These are phyloP conservation scores for Epizoanthus stellaris DNA, from an alignment of 92 coral and sea anemone species.

Conservation along the genomic window DNA sequence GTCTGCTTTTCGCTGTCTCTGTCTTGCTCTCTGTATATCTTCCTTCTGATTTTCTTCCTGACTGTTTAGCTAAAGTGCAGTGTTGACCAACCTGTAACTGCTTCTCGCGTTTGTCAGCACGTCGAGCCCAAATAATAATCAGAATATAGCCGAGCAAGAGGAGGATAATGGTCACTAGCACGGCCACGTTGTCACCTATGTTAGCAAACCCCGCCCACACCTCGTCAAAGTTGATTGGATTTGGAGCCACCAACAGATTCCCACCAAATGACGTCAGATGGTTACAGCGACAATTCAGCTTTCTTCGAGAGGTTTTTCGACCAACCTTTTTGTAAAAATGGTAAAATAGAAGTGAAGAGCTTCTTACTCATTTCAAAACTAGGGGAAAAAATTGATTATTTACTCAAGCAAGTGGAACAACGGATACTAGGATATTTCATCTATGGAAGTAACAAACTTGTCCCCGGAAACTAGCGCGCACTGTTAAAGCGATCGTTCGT, in stretches of 20 bases:
- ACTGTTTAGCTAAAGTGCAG: too few relatives aligned
- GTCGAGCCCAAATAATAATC: conserved; percentile 81
- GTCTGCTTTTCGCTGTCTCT: too few relatives aligned
- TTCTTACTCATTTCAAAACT: too few relatives aligned
- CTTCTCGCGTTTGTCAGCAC: conserved; percentile 72
- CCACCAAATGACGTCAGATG: conserved; percentile 94
- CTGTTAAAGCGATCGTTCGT: too few relatives aligned
- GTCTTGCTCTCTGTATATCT: too few relatives aligned
- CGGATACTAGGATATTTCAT: too few relatives aligned
- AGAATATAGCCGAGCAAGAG: conserved; percentile 65
- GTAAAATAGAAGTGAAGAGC: neutral
- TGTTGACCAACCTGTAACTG: conserved; percentile 49
- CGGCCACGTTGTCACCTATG: conserved; percentile 78
- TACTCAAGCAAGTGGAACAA: neutral
- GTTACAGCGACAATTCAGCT: conserved; percentile 66
- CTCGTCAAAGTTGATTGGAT: conserved; percentile 83
- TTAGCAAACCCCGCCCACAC: conserved; percentile 78
- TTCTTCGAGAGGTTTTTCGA: conserved; percentile 4
- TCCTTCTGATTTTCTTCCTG: too few relatives aligned
- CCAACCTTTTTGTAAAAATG: conserved; percentile 3
- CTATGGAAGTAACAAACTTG: too few relatives aligned
- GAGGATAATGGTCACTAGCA: conserved; percentile 67
- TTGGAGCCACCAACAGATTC: conserved; percentile 80
- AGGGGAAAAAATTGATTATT: neutral
- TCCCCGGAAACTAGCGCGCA: too few relatives aligned